A percentile compares a stretch with the other conserved stretches of the same genome.
These are phyloP conservation scores for Pseudomyrmex dendroicus DNA, from an alignment of 1,140 invertebrate species.

Conservation along the genomic window DNA sequence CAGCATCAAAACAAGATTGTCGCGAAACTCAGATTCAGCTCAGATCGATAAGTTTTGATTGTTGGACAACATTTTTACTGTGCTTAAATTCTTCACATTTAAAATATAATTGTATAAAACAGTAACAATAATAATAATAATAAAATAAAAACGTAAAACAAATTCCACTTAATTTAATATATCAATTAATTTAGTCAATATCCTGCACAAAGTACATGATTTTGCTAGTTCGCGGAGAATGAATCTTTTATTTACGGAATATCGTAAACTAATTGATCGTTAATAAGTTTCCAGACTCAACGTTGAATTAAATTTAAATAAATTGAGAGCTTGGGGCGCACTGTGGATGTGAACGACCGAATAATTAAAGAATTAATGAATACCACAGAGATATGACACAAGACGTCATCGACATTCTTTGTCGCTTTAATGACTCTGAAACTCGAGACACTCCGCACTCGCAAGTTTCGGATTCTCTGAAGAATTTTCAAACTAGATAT, in stretches of 20 bases:
- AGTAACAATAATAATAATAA: no score
- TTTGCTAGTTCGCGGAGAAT: not conserved
- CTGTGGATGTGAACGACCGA: constrained; percentile 2
- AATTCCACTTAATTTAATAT: not conserved
- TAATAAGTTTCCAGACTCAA: not conserved
- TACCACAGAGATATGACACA: not conserved
- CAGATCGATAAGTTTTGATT: not conserved
- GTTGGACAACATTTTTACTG: not conserved
- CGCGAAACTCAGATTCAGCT: not conserved
- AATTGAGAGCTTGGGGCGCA: not conserved
- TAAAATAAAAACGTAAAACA: not conserved
- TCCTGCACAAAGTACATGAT: not conserved
- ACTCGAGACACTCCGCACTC: constrained; percentile 21
- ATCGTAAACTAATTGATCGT: not conserved
- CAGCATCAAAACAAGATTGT: constrained; percentile 8
- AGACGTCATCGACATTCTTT: constrained; percentile 39
- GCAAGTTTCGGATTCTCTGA: constrained; percentile 41
- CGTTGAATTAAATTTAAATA: constrained; percentile 12
- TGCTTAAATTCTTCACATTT: no score
- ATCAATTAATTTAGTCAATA: not conserved
- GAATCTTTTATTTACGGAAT: not conserved
- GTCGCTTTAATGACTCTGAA: constrained; percentile 31
- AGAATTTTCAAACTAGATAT: constrained; percentile 28
- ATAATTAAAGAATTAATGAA: constrained; percentile 47
- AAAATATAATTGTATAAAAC: no score